Conservation (phyloP, 1,140 invertebrate species). For the Metaphire vulgaris region DNA sequence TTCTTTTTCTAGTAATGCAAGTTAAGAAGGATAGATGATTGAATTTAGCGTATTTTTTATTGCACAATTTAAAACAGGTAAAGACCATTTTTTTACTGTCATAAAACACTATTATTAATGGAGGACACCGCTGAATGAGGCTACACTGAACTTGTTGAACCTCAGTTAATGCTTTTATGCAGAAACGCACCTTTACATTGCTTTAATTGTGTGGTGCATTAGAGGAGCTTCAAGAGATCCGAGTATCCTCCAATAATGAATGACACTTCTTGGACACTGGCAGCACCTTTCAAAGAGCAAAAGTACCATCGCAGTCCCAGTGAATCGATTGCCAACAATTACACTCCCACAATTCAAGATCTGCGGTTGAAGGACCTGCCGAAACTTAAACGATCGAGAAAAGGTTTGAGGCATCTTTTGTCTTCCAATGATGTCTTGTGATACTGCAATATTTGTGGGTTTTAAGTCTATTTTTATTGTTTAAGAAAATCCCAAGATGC, state of each 20-base stretch:
- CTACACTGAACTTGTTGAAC: too few relatives aligned
- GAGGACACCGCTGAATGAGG: too few relatives aligned
- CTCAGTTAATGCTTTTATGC: too few relatives aligned
- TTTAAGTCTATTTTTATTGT: not conserved
- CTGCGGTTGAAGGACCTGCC: conserved; percentile 56
- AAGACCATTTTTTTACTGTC: too few relatives aligned
- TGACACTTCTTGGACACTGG: conserved; percentile 52
- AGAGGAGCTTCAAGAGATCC: conserved; percentile 50
- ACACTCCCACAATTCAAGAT: conserved; percentile 55
- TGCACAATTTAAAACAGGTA: too few relatives aligned
- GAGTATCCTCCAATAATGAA: conserved; percentile 53
- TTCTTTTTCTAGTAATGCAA: too few relatives aligned
- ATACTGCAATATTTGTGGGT: not conserved
- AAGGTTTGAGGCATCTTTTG: not conserved
- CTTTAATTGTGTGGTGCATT: too few relatives aligned
- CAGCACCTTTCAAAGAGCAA: conserved; percentile 51
- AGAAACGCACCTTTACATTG: too few relatives aligned
- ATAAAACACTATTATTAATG: too few relatives aligned
- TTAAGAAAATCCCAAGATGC: not conserved
- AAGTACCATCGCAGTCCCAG: conserved; percentile 56
- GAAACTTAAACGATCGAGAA: conserved; percentile 40
- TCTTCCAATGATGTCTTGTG: not conserved
- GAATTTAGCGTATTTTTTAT: too few relatives aligned
- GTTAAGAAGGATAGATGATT: too few relatives aligned
- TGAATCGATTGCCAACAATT: conserved; percentile 61